phyloP scores from a whole-genome alignment of 2,797 vertebrate species.

The Lerista edwardsae region DNA sequence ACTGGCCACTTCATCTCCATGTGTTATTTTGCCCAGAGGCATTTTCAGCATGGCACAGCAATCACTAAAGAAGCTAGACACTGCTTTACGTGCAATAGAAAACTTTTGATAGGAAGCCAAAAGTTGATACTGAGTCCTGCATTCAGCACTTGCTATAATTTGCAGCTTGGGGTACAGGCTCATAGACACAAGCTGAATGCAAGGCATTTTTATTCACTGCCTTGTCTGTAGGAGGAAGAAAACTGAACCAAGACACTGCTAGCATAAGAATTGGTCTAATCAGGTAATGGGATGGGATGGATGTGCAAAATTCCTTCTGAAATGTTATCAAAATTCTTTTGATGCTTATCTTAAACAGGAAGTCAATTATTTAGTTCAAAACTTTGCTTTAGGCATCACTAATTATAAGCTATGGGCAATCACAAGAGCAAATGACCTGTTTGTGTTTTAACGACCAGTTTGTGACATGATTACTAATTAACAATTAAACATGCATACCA shows the following conservation, averaged over 20 bases:
- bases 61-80: neutral
- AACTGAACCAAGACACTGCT: neutral
- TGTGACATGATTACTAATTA: neutral
- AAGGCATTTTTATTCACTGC: slow-evolving; percentile 10
- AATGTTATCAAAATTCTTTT: neutral
- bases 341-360: neutral
- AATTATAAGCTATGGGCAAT: neutral
- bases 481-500: neutral
- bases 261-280: slow-evolving; percentile 2
- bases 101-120: slow-evolving; percentile 1
- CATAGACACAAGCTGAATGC: accelerated
- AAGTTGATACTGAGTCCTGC: slow-evolving; percentile 2
- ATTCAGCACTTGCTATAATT: neutral
- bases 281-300: neutral
- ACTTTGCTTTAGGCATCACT: neutral
- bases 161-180: neutral
- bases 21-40: neutral
- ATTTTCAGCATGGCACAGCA: neutral
- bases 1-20: neutral
- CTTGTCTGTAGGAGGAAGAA: neutral
- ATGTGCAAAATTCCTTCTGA: neutral
- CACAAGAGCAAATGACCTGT: too few species aligned
- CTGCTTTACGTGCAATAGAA: neutral
- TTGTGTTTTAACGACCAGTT: neutral
- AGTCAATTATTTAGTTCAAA: neutral